phyloP scores from a whole-genome alignment of 2,888 invertebrate genomes.

The Agelastica alni region DNA sequence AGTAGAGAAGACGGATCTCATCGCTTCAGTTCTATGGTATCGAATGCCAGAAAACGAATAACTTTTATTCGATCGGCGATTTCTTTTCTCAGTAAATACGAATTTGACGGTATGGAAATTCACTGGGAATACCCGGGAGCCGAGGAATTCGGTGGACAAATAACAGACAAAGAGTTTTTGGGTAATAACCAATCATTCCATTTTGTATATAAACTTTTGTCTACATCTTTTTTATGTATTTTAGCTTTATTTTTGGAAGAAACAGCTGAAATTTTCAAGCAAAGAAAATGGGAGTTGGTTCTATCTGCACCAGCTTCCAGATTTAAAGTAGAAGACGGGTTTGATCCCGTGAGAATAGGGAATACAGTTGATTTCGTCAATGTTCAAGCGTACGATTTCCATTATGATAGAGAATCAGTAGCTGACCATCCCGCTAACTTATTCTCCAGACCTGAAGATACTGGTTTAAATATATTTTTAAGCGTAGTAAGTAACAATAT shows the following conservation, averaged over 20 bases:
- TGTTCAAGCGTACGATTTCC: slow-evolving; percentile 69
- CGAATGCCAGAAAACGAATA: slow-evolving; percentile 60
- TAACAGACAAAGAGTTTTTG: slow-evolving; percentile 57
- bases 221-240: background rate
- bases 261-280: slow-evolving; percentile 63
- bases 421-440: slow-evolving; percentile 61
- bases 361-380: slow-evolving; percentile 69
- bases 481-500: slow-evolving; percentile 61
- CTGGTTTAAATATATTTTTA: slow-evolving; percentile 60
- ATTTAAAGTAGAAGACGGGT: slow-evolving; percentile 69
- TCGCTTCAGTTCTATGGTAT: slow-evolving; percentile 68
- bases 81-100: slow-evolving; percentile 66
- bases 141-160: slow-evolving; percentile 55
- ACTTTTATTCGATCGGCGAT: slow-evolving; percentile 69
- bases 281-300: slow-evolving; percentile 52
- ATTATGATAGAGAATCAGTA: slow-evolving; percentile 55
- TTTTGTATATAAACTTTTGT: background rate
- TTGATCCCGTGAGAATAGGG: slow-evolving; percentile 65
- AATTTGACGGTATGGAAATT: slow-evolving; percentile 82
- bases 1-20: slow-evolving; percentile 63
- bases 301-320: slow-evolving; percentile 64
- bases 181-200: slow-evolving; percentile 1
- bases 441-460: slow-evolving; percentile 57
- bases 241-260: slow-evolving; percentile 59
- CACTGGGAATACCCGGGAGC: slow-evolving; percentile 76